Evolutionary conservation across 92 coral and sea anemone species (phyloP).

Genomic region (Porites lobata): DNA sequence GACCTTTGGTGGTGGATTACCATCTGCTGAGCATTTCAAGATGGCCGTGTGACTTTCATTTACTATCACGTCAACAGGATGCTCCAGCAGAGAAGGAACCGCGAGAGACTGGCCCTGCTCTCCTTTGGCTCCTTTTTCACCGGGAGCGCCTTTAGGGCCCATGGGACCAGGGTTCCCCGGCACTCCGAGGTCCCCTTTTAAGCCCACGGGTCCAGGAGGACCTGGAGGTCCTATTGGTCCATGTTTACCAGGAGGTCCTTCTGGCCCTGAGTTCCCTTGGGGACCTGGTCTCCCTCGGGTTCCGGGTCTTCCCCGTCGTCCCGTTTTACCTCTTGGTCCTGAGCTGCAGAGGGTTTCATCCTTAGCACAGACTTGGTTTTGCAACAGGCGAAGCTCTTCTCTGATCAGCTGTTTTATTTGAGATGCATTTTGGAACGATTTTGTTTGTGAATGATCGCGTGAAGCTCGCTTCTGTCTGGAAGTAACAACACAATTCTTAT

Average conservation of each 20-base stretch:
- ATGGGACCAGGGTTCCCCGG: too few relatives aligned
- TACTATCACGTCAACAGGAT: constrained; percentile 49
- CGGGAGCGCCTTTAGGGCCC: too few relatives aligned
- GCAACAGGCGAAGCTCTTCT: not conserved
- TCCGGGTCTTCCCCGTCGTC: not conserved
- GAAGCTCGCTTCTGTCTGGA: not conserved
- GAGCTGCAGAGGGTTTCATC: constrained; percentile 68
- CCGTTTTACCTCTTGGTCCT: constrained; percentile 75
- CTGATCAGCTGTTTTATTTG: constrained; percentile 35
- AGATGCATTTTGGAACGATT: not conserved
- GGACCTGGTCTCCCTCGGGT: constrained; percentile 14
- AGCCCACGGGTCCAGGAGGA: not conserved
- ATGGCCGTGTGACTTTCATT: constrained; percentile 61
- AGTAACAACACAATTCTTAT: too few relatives aligned
- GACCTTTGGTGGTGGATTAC: constrained; percentile 68
- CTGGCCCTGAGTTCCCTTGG: constrained; percentile 38
- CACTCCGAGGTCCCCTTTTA: too few relatives aligned
- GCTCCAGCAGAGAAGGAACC: constrained; percentile 34
- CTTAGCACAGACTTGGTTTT: constrained; percentile 63
- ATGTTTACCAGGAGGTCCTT: not conserved
- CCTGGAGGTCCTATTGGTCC: not conserved
- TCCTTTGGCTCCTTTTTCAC: not conserved
- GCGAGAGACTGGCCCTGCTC: constrained; percentile 32
- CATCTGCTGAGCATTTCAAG: constrained; percentile 54
- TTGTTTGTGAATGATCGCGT: not conserved